Evolutionary conservation across 1,140 invertebrate genomes (phyloP), one percentile per base, ranked within the genome.

Genomic region (Euura saliciscinereae): DNA sequence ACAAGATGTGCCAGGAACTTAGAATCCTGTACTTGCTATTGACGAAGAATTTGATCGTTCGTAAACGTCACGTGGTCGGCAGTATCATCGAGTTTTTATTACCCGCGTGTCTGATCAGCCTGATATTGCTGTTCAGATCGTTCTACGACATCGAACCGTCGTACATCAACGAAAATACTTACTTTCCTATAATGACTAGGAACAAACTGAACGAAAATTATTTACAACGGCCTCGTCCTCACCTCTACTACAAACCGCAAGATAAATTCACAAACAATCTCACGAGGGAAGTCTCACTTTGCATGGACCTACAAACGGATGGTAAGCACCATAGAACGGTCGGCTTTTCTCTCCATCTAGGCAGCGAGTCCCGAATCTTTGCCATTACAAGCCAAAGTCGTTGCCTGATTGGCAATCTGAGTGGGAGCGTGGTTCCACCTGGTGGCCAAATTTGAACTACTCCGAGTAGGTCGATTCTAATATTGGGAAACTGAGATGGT

Each of bases 11-110:
- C 28, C 28, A 28, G 28, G 28, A 28, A 28, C 28, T 28, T 28
- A 28, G 28, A 28, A 28, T 28, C 28, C 28, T 28, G 28, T 28
- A 28, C 28, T 28, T 28, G 28, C 70, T 88, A 10, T 72, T 88
- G 64, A 80, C 81, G 68, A 88, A 87, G 76, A 83, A 86, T 74
- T 77, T 77, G 10, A 68, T 85, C 43, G 78, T 86, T 6, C 78
- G 86, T 11, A 82, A 78, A 43, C 83, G 82, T 42, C 80, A 87
- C 66, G 87, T 84, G 84, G 13, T 72, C 74, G 28, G 80, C 77
- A 7, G 7, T 86, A 3, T 87, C 28, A 66, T 85, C 11, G 81
- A 88, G 73, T 79, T 84, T 71, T 43, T 83, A 4, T 72, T 86
- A 69, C 85, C 86, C n/a, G 46, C 86, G 42, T 59, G 51, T n/a